phyloP scores from a whole-genome alignment of 2,888 invertebrate genomes.

The Mythimna albipuncta region DNA sequence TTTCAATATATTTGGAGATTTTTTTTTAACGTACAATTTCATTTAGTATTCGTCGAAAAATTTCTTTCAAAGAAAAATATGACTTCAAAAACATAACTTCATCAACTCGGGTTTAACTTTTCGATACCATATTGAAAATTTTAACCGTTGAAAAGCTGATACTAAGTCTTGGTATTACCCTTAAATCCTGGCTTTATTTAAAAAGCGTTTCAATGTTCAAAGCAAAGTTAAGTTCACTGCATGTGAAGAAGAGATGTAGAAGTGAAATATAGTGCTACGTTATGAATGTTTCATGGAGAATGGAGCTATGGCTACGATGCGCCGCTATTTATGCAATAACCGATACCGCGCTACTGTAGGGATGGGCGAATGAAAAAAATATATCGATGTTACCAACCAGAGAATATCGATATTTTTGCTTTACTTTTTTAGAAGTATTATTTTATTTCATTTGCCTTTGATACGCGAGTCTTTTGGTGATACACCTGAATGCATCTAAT shows the following conservation, averaged over 20 bases:
- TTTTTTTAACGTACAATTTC: not conserved
- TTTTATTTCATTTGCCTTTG: conserved; percentile 2
- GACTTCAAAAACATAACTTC: not conserved
- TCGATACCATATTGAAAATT: not conserved
- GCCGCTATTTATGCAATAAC: conserved; percentile 65
- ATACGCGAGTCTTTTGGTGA: conserved; percentile 2
- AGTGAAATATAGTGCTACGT: conserved; percentile 48
- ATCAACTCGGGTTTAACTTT: not conserved
- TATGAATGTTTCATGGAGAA: conserved; percentile 68
- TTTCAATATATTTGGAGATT: not conserved
- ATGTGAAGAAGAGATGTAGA: conserved; percentile 51
- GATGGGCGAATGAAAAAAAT: not conserved
- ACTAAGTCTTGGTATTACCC: not conserved
- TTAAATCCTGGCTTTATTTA: conserved; percentile 23
- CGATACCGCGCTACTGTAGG: conserved; percentile 43
- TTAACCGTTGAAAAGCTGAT: conserved; percentile 1
- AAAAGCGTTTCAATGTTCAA: conserved; percentile 51
- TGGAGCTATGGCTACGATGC: conserved; percentile 51
- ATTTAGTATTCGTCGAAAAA: not conserved
- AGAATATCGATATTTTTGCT: not conserved
- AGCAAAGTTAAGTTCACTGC: conserved; percentile 57
- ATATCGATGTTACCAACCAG: not conserved
- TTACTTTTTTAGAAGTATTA: not conserved
- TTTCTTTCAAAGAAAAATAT: not conserved
- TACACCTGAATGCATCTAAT: conserved; percentile 39